Evolutionary conservation across 2,797 vertebrate species (phyloP).

Genomic region (Bovichtus variegatus): DNA sequence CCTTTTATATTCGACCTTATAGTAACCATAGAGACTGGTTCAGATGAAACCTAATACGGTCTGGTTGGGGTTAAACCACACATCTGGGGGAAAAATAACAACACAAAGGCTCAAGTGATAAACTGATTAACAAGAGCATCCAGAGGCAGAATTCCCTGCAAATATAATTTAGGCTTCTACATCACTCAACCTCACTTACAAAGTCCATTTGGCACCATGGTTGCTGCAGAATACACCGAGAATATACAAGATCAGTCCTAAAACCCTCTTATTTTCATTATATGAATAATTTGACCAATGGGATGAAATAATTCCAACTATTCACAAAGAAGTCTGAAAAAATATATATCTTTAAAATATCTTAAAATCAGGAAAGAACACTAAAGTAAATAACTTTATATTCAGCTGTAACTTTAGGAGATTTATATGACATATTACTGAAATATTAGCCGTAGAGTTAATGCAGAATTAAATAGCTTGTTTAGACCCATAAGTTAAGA

Average conservation of each 20-base stretch:
- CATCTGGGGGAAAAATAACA: conserved; percentile 27
- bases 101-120: conserved; percentile 34
- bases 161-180: not conserved
- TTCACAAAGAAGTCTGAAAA: not conserved
- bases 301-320: not conserved
- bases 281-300: not conserved
- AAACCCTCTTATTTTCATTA: not conserved
- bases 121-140: conserved; percentile 33
- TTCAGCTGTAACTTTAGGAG: not conserved
- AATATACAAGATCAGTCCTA: not conserved
- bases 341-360: not conserved
- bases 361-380: not conserved
- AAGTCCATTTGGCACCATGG: not conserved
- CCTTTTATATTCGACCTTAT: conserved; percentile 54
- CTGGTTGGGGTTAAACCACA: conserved; percentile 33
- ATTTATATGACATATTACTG: not conserved
- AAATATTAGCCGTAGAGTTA: not conserved
- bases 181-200: not conserved
- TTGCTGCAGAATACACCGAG: not conserved
- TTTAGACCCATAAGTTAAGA: not conserved
- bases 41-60: conserved; percentile 18
- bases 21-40: conserved; percentile 26
- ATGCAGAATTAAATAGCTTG: not conserved
- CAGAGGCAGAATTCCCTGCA: conserved; percentile 15
- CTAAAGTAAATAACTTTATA: not conserved